Percentiles rank a stretch among this genome's conserved stretches.
Evolutionary conservation across 2,113 vertebrate genomes (phyloP).

Genomic region (Danionella cerebrum): DNA sequence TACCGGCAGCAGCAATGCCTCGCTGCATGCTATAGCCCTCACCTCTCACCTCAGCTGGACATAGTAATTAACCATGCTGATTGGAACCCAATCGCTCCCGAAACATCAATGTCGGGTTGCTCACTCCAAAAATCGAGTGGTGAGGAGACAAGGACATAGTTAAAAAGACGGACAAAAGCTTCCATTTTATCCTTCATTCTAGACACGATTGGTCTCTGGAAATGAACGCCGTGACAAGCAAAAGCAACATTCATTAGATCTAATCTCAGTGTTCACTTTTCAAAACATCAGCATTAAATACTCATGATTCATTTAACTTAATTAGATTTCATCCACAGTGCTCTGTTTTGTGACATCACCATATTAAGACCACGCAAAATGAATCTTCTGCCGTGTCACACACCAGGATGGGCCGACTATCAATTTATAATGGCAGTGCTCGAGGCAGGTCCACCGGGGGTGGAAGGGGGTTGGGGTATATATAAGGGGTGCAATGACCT

Average conservation of each 20-base stretch:
- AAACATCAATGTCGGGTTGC: conserved; percentile 48
- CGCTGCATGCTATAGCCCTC: conserved; percentile 30
- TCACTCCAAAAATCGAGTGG: conserved; percentile 35
- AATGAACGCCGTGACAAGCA: not conserved
- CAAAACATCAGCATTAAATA: not conserved
- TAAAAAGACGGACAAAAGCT: conserved; percentile 6
- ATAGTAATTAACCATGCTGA: conserved; percentile 63
- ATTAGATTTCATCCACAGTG: not conserved
- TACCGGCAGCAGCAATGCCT: not conserved
- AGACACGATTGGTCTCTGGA: not conserved
- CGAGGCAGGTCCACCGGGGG: conserved; percentile 21
- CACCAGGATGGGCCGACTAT: conserved; percentile 37
- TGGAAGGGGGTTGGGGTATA: not conserved
- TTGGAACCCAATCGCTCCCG: conserved; percentile 51
- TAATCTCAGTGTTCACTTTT: conserved; percentile 1
- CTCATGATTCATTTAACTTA: not conserved
- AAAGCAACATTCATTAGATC: not conserved
- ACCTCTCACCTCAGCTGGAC: conserved; percentile 51
- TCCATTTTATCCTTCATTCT: not conserved
- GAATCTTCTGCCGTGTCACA: conserved; percentile 28
- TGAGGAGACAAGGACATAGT: conserved; percentile 30
- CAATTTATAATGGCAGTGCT: conserved; percentile 42
- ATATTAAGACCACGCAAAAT: conserved; percentile 6
- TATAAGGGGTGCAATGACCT: conserved; percentile 19
- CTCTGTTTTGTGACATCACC: not conserved